Evolutionary conservation across 2,797 vertebrate species (phyloP).

Genomic region (Gymnopithys bicolor): DNA sequence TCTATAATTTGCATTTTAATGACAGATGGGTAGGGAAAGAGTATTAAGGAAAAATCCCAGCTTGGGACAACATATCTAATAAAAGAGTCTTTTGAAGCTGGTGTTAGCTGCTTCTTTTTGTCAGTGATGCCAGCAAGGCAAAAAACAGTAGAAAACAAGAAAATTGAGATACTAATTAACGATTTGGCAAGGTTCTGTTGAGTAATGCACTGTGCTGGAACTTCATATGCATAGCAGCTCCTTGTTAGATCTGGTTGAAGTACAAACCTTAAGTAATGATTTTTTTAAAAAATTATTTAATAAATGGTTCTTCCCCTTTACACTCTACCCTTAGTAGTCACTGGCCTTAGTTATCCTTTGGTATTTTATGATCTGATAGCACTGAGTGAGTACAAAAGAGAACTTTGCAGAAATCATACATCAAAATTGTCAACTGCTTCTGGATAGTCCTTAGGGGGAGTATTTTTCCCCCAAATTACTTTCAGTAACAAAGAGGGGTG

Average conservation of each 20-base stretch:
- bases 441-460: neutral
- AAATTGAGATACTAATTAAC: neutral
- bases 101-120: neutral
- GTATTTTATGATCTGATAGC: neutral
- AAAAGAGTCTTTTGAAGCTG: neutral
- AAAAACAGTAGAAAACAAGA: neutral
- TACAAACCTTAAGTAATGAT: constrained; percentile 5
- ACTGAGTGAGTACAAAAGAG: neutral
- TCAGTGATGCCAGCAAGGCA: neutral
- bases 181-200: neutral
- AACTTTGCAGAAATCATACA: neutral
- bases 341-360: neutral
- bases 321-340: neutral
- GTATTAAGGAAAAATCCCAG: neutral
- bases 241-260: neutral
- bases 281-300: neutral
- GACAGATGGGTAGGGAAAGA: neutral
- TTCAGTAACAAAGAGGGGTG: neutral
- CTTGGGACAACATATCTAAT: neutral
- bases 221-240: neutral
- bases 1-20: constrained; percentile 43
- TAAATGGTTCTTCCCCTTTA: neutral
- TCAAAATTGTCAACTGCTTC: neutral
- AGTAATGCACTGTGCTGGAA: neutral
- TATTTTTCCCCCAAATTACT: neutral